Evolutionary conservation across 2,797 vertebrate genomes (phyloP).

Genomic region (Diplodus puntazzo): DNA sequence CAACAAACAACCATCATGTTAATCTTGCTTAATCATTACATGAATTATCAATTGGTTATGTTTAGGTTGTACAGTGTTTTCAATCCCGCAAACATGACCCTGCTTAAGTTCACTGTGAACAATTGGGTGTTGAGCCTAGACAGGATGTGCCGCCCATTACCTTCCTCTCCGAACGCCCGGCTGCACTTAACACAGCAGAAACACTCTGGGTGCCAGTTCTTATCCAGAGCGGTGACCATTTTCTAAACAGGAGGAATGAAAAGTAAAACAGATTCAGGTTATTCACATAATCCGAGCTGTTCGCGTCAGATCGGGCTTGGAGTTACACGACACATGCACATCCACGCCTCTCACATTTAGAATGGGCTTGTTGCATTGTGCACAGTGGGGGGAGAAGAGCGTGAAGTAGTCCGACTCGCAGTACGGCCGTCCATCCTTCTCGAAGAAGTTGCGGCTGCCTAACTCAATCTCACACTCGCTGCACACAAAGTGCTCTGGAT

Average conservation of each 20-base stretch:
- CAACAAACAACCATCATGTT: not conserved
- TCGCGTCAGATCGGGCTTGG: not conserved
- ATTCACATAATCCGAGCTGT: not conserved
- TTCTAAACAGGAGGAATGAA: conserved; percentile 81
- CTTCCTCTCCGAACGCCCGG: conserved; percentile 92
- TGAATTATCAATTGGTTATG: not conserved
- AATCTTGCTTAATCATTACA: not conserved
- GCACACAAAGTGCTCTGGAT: conserved; percentile 94
- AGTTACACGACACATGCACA: not conserved
- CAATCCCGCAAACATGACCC: not conserved
- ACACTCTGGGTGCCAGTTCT: conserved; percentile 96
- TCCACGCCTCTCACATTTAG: conserved; percentile 85
- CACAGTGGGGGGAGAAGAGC: conserved; percentile 93
- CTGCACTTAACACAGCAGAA: conserved; percentile 94
- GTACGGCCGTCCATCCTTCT: conserved; percentile 93
- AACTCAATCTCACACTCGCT: conserved; percentile 89
- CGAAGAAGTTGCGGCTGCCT: conserved; percentile 94
- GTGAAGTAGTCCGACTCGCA: conserved; percentile 94
- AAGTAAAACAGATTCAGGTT: conserved; percentile 1
- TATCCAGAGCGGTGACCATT: conserved; percentile 95
- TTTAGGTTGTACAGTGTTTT: not conserved
- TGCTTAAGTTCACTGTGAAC: conserved; percentile 5
- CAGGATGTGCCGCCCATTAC: conserved; percentile 80
- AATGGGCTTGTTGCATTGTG: conserved; percentile 92
- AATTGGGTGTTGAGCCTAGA: conserved; percentile 22